A percentile compares a stretch with the other conserved stretches of the same genome.
Evolutionary conservation across 2,113 vertebrate genomes (phyloP).

Genomic region (Speoplatyrhinus poulsoni): DNA sequence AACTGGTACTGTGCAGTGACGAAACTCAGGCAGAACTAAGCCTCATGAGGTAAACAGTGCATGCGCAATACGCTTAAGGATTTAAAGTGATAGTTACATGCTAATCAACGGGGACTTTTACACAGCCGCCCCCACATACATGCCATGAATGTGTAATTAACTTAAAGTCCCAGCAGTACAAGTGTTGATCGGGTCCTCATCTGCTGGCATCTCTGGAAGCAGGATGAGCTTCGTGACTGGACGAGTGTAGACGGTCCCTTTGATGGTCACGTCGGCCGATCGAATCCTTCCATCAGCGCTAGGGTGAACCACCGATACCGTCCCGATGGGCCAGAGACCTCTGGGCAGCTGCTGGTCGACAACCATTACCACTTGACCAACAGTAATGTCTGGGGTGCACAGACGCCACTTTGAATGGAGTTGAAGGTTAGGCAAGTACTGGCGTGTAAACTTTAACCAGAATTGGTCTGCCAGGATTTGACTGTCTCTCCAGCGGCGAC

Average conservation of each 20-base stretch:
- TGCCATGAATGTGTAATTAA: not conserved
- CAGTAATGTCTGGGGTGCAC: not conserved
- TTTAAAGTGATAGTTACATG: too few relatives aligned
- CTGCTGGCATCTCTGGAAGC: conserved; percentile 1
- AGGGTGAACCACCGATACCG: not conserved
- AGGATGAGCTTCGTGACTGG: not conserved
- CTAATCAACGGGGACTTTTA: not conserved
- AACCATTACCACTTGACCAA: conserved; percentile 11
- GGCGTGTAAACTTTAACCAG: conserved; percentile 2
- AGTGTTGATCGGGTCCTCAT: not conserved
- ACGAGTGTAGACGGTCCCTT: not conserved
- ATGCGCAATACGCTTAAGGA: too few relatives aligned
- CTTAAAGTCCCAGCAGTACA: not conserved
- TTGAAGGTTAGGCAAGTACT: conserved; percentile 4
- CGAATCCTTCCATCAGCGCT: conserved; percentile 2
- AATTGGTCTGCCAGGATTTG: conserved; percentile 8
- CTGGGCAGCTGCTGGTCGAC: conserved; percentile 7
- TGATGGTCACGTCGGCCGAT: not conserved
- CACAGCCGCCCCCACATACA: conserved; percentile 5
- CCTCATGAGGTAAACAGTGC: too few relatives aligned
- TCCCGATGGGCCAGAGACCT: conserved; percentile 7
- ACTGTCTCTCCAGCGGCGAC: not conserved
- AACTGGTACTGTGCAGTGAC: too few relatives aligned
- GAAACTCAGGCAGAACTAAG: too few relatives aligned
- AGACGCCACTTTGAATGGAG: not conserved